Conservation (phyloP, 2,113 vertebrate genomes). For the Erinaceus europaeus region DNA sequence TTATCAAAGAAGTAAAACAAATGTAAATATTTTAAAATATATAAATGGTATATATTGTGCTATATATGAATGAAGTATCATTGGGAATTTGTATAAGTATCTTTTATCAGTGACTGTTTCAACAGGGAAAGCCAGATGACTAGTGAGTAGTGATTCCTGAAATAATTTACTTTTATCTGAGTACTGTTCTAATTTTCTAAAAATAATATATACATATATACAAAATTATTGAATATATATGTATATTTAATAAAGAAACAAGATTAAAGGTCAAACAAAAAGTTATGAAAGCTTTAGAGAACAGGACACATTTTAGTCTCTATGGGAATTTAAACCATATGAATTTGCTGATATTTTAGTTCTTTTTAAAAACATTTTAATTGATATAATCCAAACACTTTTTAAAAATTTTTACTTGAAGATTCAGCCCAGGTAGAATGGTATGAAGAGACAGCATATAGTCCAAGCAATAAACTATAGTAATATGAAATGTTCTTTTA, state of each 20-base stretch:
- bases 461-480: background rate
- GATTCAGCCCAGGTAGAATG: background rate
- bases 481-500: background rate
- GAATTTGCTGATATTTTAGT: background rate
- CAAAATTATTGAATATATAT: no score
- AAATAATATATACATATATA: no score
- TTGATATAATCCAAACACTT: background rate
- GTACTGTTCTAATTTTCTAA: no score
- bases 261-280: background rate
- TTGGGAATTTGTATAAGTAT: background rate
- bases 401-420: background rate
- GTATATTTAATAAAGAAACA: background rate
- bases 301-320: background rate
- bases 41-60: background rate
- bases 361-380: background rate
- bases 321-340: background rate
- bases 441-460: background rate
- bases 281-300: background rate
- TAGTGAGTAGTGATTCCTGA: background rate
- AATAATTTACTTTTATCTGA: no score
- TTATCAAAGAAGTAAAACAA: no score
- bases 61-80: background rate
- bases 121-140: background rate
- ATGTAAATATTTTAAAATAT: no score
- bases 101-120: background rate